Base-by-base conservation (phyloP, 1,140 invertebrate species). In the Hirudo medicinalis region DNA sequence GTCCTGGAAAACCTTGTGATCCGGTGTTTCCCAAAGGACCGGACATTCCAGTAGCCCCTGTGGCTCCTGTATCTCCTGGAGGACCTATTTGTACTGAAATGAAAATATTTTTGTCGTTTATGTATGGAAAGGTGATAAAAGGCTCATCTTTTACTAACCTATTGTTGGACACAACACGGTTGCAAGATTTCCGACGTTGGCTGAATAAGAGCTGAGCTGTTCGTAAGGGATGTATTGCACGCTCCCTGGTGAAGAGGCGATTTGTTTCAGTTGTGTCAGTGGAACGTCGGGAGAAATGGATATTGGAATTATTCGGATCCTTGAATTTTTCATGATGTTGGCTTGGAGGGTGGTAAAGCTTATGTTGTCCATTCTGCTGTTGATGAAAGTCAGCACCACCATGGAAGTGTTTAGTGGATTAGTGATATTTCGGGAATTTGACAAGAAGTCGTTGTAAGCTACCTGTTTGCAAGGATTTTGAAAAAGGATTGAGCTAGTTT, bases 41-140 rank as follows among this genome's bases (percentile, higher is more conserved):
- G 22, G 54, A 8, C 40, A n/a, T 32, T 54, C 72, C 72, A n/a
- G 53, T 40, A 17, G 54, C 54, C 20, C 73, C 73, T n/a, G 32
- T 19, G 3, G 19, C 6, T 67, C 73, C 73, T 20, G 71, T 54
- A 22, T 43, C 40, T 22, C 73, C 73, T 8, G 53, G 40, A 8
- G 25, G n/a, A 1, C 71, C 71, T 11, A 63, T 63, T 32, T 63
- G 22, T 49, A 49, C 43, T 49, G 9, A 49, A 49, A 49, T 63
- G 17, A 25, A 25, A 63, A 11, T n/a, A 22, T 25, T 25, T 63
- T 13, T 13, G 20, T 32, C 1, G 9, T 63, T 19, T 63, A 20
- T 1, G 29, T 5, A 36, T 36, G 32, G 22, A 32, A 22, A 11
- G 29, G 17, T 11, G 57, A 25, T 13, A 11, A 63, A 63, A 5